A percentile compares a stretch with the other conserved stretches of the same genome.
These are phyloP conservation scores for Malurus leucopterus DNA, from an alignment of 2,797 vertebrate genomes.

Conservation along the genomic window DNA sequence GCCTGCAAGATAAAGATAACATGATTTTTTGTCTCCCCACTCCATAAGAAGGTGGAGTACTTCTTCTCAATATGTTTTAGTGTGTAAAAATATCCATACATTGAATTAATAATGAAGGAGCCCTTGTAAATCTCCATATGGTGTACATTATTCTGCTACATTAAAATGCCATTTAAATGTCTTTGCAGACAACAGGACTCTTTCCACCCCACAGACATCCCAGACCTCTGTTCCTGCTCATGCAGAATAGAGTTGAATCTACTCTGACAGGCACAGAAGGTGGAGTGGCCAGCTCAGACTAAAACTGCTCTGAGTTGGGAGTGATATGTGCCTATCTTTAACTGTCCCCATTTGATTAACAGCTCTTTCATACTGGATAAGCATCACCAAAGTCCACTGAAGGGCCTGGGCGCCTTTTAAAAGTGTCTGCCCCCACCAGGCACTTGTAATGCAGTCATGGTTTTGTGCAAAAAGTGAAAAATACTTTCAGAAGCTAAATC, in stretches of 20 bases:
- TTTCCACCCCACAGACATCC: not conserved
- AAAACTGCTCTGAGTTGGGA: rapidly evolving
- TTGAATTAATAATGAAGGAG: not conserved
- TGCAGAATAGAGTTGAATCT: not conserved
- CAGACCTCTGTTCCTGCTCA: not conserved
- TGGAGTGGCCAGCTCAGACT: not conserved
- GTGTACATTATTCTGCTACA: not conserved
- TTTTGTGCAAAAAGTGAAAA: not conserved
- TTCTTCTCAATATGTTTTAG: not conserved
- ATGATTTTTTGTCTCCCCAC: not conserved
- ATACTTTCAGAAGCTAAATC: not conserved
- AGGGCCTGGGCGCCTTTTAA: not conserved
- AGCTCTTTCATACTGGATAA: not conserved
- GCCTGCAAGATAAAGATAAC: not conserved
- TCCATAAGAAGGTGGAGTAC: not conserved
- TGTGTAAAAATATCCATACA: not conserved
- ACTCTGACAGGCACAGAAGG: rapidly evolving
- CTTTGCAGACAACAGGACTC: not conserved
- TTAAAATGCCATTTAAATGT: not conserved
- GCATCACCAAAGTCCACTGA: not conserved
- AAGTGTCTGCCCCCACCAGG: not conserved
- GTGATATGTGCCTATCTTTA: not conserved
- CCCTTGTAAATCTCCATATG: not conserved
- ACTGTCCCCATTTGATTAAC: not conserved
- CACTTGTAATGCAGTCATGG: not conserved